Evolutionary conservation across 2,113 vertebrate genomes (phyloP).

Genomic region (Crotalus viridis): DNA sequence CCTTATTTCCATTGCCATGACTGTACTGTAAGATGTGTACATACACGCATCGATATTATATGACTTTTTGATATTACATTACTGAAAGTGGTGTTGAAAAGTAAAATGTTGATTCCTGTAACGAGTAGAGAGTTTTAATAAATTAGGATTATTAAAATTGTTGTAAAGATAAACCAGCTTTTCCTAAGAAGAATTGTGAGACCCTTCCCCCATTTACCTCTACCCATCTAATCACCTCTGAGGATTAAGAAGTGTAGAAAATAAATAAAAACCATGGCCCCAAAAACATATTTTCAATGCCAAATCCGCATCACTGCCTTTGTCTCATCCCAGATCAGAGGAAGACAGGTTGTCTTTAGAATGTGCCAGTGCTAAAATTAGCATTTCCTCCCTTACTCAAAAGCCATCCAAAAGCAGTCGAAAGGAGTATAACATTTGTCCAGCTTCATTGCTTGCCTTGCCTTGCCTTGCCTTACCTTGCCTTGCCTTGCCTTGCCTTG

Average conservation of each 20-base stretch:
- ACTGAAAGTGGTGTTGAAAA: background rate
- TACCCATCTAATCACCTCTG: background rate
- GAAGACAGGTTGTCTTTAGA: background rate
- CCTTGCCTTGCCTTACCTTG: too few relatives aligned
- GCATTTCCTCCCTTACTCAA: background rate
- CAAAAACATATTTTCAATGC: background rate
- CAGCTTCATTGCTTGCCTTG: background rate
- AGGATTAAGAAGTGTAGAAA: background rate
- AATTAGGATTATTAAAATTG: background rate
- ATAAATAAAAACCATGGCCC: background rate
- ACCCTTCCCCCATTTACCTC: background rate
- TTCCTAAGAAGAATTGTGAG: background rate
- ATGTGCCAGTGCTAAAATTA: background rate
- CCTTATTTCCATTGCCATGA: conserved; percentile 27
- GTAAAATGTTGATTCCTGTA: background rate
- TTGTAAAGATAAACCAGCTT: background rate
- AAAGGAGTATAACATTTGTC: background rate
- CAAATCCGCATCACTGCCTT: background rate
- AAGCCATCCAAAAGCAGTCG: background rate
- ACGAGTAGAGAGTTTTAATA: background rate
- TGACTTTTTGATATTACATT: background rate
- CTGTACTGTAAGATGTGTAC: background rate
- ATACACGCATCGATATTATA: background rate
- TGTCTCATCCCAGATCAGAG: background rate
- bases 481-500: too few relatives aligned